phyloP scores from a whole-genome alignment of 2,797 vertebrate species.

The Tenualosa thibaudeaui region DNA sequence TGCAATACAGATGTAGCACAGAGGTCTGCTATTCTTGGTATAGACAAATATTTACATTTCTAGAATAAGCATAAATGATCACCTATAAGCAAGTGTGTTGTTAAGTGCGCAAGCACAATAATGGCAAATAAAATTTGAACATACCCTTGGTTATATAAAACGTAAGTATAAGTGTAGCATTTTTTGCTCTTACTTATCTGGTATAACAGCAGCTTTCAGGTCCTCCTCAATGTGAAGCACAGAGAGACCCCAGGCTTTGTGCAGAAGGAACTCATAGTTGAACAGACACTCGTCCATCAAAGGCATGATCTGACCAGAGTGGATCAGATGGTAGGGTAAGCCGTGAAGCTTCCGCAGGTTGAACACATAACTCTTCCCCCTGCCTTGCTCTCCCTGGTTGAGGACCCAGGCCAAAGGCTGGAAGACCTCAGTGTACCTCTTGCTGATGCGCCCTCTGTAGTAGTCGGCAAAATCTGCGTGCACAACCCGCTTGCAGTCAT shows the following conservation, averaged over 20 bases:
- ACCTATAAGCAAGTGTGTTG: background rate
- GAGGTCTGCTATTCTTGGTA: background rate
- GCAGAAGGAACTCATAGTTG: conserved; percentile 74
- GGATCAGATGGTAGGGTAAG: conserved; percentile 68
- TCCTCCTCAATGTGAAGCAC: conserved; percentile 70
- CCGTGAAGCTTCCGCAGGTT: conserved; percentile 72
- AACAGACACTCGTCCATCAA: conserved; percentile 71
- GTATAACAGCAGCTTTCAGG: conserved; percentile 64
- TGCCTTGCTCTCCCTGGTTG: conserved; percentile 44
- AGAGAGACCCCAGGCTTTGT: conserved; percentile 73
- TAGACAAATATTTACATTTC: background rate
- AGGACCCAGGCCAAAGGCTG: conserved; percentile 69
- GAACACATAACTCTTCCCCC: conserved; percentile 57
- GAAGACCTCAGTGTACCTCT: conserved; percentile 46
- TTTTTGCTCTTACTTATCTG: conserved; percentile 63
- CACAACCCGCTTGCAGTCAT: conserved; percentile 54
- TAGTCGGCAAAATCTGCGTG: conserved; percentile 68
- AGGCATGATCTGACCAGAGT: conserved; percentile 63
- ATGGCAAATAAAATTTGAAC: background rate
- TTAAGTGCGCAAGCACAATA: background rate
- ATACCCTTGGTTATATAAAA: background rate
- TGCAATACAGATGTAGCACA: no score
- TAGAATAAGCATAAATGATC: background rate
- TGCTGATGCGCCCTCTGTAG: conserved; percentile 48
- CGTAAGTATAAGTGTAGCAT: no score